Evolutionary conservation across 2,797 vertebrate species (phyloP).

Genomic region (Mormyrus proboscirostris): DNA sequence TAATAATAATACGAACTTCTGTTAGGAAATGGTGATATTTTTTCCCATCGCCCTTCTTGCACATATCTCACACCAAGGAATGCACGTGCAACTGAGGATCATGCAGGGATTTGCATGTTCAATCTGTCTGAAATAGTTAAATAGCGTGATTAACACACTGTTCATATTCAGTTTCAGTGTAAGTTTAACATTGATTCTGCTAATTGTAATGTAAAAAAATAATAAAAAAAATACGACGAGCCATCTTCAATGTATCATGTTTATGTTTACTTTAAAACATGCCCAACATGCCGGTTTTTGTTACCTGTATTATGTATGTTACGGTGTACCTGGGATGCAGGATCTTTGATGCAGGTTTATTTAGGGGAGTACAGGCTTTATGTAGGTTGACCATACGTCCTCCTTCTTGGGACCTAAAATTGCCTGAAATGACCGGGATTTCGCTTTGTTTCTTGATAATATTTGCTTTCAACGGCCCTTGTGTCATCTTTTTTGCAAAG

Average conservation of each 20-base stretch:
- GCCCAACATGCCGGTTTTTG: background rate
- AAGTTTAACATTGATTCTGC: background rate
- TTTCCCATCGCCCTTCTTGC: background rate
- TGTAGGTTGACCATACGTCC: background rate
- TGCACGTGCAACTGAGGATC: background rate
- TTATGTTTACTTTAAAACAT: background rate
- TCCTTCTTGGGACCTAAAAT: background rate
- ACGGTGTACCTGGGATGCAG: background rate
- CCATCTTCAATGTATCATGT: background rate
- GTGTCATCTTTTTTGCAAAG: background rate
- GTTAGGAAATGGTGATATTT: background rate
- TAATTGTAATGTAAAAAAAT: background rate
- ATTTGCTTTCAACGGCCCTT: background rate
- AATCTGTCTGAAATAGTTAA: background rate
- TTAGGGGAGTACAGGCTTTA: background rate
- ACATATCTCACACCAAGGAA: background rate
- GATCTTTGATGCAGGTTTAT: background rate
- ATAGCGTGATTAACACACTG: background rate
- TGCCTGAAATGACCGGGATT: background rate
- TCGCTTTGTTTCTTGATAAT: background rate
- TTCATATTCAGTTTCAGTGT: background rate
- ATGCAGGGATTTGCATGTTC: background rate
- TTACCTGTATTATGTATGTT: background rate
- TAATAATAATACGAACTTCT: background rate
- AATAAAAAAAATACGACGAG: background rate